A percentile compares a stretch with the other conserved stretches of the same genome.
phyloP scores from a whole-genome alignment of 2,797 vertebrate species.

The Sebastes oblongus region DNA sequence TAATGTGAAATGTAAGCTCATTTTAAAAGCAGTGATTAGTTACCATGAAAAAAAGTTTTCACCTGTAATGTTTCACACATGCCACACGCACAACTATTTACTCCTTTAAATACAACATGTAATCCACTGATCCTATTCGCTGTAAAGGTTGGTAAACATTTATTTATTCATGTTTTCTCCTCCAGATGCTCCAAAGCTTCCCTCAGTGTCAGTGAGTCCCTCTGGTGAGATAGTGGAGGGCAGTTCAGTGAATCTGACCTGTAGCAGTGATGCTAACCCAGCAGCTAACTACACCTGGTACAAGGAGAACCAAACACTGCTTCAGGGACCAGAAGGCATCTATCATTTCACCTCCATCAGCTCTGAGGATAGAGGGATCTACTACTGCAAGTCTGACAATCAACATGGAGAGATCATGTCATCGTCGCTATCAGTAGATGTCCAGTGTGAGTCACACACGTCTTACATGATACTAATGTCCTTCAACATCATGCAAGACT shows the following conservation, averaged over 20 bases:
- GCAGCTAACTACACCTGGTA: constrained; percentile 29
- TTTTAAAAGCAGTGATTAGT: not conserved
- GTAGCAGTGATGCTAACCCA: constrained; percentile 42
- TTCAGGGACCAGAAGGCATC: not conserved
- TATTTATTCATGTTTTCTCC: too few relatives aligned
- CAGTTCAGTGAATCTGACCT: constrained; percentile 28
- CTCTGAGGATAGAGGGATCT: constrained; percentile 3
- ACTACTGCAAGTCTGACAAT: constrained; percentile 15
- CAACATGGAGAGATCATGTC: not conserved
- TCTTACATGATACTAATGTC: too few relatives aligned
- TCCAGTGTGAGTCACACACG: constrained; percentile 36
- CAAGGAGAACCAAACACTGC: not conserved
- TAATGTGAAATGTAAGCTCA: constrained; percentile 18
- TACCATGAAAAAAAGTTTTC: too few relatives aligned
- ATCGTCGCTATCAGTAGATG: not conserved
- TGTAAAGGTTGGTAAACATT: too few relatives aligned
- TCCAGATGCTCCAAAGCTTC: constrained; percentile 1
- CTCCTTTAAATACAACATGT: too few relatives aligned
- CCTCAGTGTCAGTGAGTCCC: not conserved
- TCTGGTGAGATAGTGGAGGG: constrained; percentile 9
- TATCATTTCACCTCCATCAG: constrained; percentile 13
- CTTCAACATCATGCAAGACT: too few relatives aligned
- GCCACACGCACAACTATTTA: too few relatives aligned
- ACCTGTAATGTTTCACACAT: too few relatives aligned
- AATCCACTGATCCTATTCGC: too few relatives aligned